Base-by-base conservation (phyloP, 2,888 invertebrate species). In the Melanchra persicariae region DNA sequence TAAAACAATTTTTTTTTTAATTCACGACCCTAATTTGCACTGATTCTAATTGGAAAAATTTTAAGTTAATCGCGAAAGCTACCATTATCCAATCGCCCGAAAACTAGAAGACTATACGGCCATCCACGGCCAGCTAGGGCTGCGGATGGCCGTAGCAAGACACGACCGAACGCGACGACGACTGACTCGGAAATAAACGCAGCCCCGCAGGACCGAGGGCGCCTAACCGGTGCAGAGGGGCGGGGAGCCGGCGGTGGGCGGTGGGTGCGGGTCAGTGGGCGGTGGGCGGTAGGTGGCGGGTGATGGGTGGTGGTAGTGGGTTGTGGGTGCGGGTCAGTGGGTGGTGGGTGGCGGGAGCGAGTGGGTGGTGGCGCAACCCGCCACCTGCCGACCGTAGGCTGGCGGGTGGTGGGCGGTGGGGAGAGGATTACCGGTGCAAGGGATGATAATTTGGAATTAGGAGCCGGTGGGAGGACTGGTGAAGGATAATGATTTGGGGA, bases 1-100 rank as follows among this genome's bases (percentile, higher is more conserved):
- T 93, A 80, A 65, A 79, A 79, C 22, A 51, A 15, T 24, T 26
- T 15, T 40, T 34, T 30, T 58, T 54, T 34, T 34, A 8, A 58
- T 17, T 12, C 4, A 12, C 0, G 1, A 19, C 19, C 15, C 1
- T 19, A 1, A 43, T 19, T 52, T 26, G 10, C 22, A 62, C 15
- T 40, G 15, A 40, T 40, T 30, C 24, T 43, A 52, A n/a, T 26
- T n/a, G n/a, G 7, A 68, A 8, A 1, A 40, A 43, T 60, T 45
- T 2, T 10, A 60, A 49, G 17, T 37, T 19, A 49, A 45, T 64
- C 22, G 1, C 37, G 5, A 37, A 26, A 22, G 51, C n/a, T 52
- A 58, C 63, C 47, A 26, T 1, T 63, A 19, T n/a, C 26, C 45
- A 45, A 30, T n/a, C 43, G 30, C 43, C 43, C 17, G 12, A 40